Evolutionary conservation across 2,797 vertebrate genomes (phyloP), one percentile per base, ranked within the genome.

Genomic region (Muscicapa comitata): DNA sequence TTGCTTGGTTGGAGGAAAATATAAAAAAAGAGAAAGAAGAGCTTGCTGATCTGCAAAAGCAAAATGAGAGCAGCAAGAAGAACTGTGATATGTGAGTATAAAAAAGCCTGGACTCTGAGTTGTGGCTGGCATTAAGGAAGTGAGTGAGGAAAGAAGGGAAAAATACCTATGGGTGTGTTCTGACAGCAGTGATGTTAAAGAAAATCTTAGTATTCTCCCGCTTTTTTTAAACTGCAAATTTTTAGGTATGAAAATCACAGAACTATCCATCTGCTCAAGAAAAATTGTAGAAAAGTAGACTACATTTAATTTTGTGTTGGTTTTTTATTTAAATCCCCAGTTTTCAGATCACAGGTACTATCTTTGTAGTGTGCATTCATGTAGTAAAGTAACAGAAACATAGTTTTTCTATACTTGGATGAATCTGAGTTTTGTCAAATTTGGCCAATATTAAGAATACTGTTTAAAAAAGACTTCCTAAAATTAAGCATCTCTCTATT

Each of bases 71-170:
- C 8, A 95, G 74, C 80, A 98, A 95, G 93, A 96, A 97, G 77
- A 97, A 19, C 62, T 95, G 87, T 92, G 91, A 65, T 35, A 72
- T 0, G 98, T 98, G 93, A 98, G 98, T 98, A 96, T 88, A 29
- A 72, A 28, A 67, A 21, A 93, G 71, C 40, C 68, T 35, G 38
- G 77, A 37, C 78, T 86, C 87, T 35, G 55, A 59, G 48, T 2
- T 82, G 78, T 19, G 51, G 17, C 18, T 77, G 54, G 45, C 20
- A 58, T 26, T 67, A 18, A 45, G 58, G 59, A 88, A 62, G 18
- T 35, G 62, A 57, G 11, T 21, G 72, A 85, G 54, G 42, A 65
- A 55, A 19, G 8, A 45, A 24, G 68, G 18, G 62, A 38, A 89
- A 42, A 77, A 37, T 9, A 13, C 5, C 1, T 58, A 4, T 59